Evolutionary conservation across 2,113 vertebrate species (phyloP).

Genomic region (rat (Rattus norvegicus)): DNA sequence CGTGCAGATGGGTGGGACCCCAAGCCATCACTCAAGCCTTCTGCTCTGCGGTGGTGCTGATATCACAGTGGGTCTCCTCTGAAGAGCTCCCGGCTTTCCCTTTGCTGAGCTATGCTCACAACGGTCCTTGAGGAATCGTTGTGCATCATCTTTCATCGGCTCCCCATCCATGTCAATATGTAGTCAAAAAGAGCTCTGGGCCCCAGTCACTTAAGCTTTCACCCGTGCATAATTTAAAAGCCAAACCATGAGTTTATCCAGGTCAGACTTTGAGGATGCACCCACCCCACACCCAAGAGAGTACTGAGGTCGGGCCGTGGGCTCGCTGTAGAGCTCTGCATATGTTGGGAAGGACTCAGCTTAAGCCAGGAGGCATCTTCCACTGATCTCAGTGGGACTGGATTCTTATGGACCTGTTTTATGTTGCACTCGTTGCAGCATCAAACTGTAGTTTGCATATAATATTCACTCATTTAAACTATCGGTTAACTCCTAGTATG

Average conservation of each 20-base stretch:
- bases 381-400: neutral
- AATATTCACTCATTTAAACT: neutral
- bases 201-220: neutral
- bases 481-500: neutral
- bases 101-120: neutral
- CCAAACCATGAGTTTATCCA: neutral
- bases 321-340: accelerated
- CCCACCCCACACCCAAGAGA: neutral
- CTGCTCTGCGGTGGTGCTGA: too few relatives aligned
- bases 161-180: neutral
- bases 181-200: neutral
- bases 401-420: neutral
- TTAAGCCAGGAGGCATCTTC: neutral
- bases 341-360: neutral
- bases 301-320: neutral
- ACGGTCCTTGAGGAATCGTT: neutral
- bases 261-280: neutral
- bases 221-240: conserved; percentile 29
- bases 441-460: neutral
- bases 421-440: neutral
- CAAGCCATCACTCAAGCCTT: too few relatives aligned
- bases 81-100: too few relatives aligned
- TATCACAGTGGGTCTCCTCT: too few relatives aligned
- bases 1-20: neutral
- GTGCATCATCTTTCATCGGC: neutral